Conservation (phyloP, 2,888 invertebrate species). For the Himalopsyche kuldschensis region DNA sequence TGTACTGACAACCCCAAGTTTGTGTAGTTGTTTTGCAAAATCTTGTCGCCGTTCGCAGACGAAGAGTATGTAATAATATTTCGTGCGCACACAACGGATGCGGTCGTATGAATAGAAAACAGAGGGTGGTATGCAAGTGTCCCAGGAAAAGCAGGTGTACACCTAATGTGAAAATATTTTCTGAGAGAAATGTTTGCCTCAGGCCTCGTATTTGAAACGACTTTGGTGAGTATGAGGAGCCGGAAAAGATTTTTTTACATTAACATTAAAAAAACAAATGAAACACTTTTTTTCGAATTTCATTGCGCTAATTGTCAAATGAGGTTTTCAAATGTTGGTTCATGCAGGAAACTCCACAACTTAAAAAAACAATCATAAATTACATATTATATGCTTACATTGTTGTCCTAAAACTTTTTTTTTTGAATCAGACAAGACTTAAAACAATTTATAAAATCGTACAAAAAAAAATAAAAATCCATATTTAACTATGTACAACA, state of each 20-base stretch:
- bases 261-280: not conserved
- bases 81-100: not conserved
- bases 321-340: no score
- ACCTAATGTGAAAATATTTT: constrained; percentile 1
- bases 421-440: no score
- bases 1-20: constrained; percentile 1
- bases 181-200: not conserved
- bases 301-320: not conserved
- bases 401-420: no score
- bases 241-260: not conserved
- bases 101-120: constrained; percentile 4
- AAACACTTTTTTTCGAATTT: not conserved
- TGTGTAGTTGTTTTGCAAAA: not conserved
- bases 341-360: no score
- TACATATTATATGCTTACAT: no score
- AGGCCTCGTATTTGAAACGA: not conserved
- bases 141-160: not conserved
- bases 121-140: not conserved
- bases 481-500: no score
- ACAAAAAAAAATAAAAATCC: no score
- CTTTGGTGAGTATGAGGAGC: not conserved
- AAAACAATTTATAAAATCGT: no score
- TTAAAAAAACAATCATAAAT: no score
- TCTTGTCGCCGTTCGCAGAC: not conserved
- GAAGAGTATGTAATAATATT: not conserved